Conservation (phyloP, 2,113 vertebrate genomes). For the Hippocampus abdominalis region DNA sequence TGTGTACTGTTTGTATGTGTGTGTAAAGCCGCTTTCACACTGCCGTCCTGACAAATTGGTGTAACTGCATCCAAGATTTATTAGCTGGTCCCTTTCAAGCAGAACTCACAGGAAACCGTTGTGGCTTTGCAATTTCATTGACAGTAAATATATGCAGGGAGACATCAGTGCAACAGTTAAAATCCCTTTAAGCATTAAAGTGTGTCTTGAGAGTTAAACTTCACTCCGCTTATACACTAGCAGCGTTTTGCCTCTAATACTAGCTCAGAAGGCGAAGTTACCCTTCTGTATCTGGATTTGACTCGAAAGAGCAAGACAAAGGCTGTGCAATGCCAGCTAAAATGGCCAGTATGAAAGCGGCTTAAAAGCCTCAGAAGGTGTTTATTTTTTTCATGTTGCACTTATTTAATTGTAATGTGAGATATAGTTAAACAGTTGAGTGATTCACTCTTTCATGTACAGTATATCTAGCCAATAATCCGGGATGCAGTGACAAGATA, state of each 20-base stretch:
- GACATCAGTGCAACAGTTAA: too few species aligned
- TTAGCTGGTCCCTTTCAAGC: constrained; percentile 3
- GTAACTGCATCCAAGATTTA: background rate
- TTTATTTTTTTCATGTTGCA: background rate
- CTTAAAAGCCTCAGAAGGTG: background rate
- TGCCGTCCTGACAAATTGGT: background rate
- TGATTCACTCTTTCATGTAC: background rate
- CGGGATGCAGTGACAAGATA: background rate
- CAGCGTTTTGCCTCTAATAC: background rate
- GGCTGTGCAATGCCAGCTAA: background rate
- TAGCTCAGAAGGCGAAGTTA: background rate
- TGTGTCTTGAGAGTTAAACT: background rate
- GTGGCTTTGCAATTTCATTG: background rate
- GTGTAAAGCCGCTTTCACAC: constrained; percentile 1
- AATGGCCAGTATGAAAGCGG: background rate
- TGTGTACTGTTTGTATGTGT: constrained; percentile 5
- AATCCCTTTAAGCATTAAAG: background rate
- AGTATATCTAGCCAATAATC: background rate
- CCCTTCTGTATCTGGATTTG: background rate
- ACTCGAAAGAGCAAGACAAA: background rate
- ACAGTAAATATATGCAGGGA: background rate
- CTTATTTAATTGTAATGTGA: background rate
- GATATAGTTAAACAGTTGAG: background rate
- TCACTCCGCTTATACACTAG: background rate
- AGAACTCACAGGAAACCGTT: background rate